phyloP scores from a whole-genome alignment of 2,797 vertebrate genomes.

The Melanotaenia pygmaea region DNA sequence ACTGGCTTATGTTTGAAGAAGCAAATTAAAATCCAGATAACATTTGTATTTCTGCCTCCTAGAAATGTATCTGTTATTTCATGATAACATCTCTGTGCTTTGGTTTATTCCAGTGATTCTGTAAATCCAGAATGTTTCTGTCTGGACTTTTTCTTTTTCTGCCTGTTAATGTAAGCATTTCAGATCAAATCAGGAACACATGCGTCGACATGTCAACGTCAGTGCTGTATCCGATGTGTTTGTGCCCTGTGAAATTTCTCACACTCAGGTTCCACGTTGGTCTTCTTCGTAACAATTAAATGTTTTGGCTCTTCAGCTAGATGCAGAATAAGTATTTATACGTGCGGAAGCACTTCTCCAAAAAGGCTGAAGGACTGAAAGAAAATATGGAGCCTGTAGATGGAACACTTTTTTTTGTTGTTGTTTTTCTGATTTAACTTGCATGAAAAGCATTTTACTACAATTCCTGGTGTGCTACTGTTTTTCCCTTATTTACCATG shows the following conservation, averaged over 20 bases:
- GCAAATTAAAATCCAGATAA: not conserved
- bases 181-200: conserved; percentile 13
- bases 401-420: no score
- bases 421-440: not conserved
- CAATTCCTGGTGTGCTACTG: not conserved
- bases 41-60: conserved; percentile 12
- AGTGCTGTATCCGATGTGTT: not conserved
- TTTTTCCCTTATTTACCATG: not conserved
- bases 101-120: conserved; percentile 3
- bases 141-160: conserved; percentile 2
- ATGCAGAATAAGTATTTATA: not conserved
- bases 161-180: conserved; percentile 17
- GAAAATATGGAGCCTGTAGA: not conserved
- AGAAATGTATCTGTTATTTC: conserved; percentile 6
- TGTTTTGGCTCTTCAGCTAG: not conserved
- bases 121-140: conserved; percentile 6
- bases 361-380: not conserved
- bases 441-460: not conserved
- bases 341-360: no score
- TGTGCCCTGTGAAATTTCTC: conserved; percentile 5
- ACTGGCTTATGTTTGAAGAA: not conserved
- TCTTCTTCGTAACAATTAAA: not conserved
- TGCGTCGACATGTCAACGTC: not conserved
- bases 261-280: not conserved
- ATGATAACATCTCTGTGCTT: conserved; percentile 1